Conservation (phyloP, 2,113 vertebrate genomes). For the Tonatia bakeri region DNA sequence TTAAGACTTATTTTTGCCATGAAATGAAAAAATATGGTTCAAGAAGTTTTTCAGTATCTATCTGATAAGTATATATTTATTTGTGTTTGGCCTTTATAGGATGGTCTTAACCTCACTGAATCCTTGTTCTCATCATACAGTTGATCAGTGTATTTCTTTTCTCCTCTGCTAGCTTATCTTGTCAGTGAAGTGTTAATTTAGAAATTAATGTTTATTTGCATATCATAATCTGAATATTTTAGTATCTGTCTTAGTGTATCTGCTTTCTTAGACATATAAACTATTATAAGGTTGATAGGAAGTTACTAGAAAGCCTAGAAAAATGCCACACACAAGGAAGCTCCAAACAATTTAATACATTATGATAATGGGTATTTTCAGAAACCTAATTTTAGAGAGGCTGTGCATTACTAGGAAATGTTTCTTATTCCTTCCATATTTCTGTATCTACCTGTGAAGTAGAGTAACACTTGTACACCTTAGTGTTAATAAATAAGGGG, state of each 20-base stretch:
- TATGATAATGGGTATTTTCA: constrained; percentile 12
- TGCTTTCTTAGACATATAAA: constrained; percentile 29
- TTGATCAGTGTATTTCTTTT: not conserved
- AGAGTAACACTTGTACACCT: constrained; percentile 54
- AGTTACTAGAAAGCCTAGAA: constrained; percentile 36
- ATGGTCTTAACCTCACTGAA: not conserved
- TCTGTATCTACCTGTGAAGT: constrained; percentile 60
- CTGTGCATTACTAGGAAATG: constrained; percentile 42
- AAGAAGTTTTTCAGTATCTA: not conserved
- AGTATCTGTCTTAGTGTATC: not conserved
- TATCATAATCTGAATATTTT: not conserved
- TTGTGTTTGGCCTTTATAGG: not conserved
- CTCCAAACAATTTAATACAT: constrained; percentile 13
- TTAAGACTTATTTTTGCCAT: not conserved
- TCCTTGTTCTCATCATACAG: not conserved
- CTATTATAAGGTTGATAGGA: not conserved
- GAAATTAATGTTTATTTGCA: not conserved
- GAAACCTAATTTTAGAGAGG: constrained; percentile 45
- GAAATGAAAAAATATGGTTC: not conserved
- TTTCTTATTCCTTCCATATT: constrained; percentile 59
- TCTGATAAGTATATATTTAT: constrained; percentile 10
- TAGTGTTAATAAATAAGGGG: constrained; percentile 49
- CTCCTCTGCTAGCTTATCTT: not conserved
- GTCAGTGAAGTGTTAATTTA: not conserved
- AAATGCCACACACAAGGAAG: not conserved